Conservation (phyloP, 2,113 vertebrate species). For the Oceanites oceanicus region DNA sequence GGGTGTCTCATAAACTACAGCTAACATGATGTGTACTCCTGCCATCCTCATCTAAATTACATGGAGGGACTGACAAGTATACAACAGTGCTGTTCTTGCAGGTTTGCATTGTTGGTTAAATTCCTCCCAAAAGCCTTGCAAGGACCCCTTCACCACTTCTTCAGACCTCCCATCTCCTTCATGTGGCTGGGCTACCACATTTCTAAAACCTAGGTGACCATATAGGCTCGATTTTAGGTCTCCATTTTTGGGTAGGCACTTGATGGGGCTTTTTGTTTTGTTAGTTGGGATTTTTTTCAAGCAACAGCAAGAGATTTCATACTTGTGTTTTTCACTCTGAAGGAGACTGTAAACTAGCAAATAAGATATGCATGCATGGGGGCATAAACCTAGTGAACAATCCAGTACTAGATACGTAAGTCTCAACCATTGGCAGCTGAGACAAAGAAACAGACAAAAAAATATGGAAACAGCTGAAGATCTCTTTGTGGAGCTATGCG, state of each 20-base stretch:
- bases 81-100: not conserved
- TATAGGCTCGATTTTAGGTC: not conserved
- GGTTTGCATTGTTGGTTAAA: not conserved
- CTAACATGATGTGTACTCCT: not conserved
- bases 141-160: not conserved
- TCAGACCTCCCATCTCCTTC: not conserved
- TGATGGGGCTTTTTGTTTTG: not conserved
- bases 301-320: not conserved
- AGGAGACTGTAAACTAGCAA: not conserved
- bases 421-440: not conserved
- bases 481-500: not conserved
- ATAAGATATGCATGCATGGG: not conserved
- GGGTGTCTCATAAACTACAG: not conserved
- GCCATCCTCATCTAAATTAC: not conserved
- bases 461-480: not conserved
- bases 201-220: not conserved
- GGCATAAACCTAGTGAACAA: not conserved
- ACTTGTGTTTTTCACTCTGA: not conserved
- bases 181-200: not conserved
- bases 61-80: not conserved
- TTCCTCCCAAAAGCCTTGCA: not conserved
- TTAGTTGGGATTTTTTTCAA: not conserved
- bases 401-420: rapidly evolving
- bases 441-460: not conserved
- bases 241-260: not conserved